Evolutionary conservation across 1,140 invertebrate species (phyloP), one percentile per base, ranked within the genome.

Genomic region (Doryteuthis pealeii): DNA sequence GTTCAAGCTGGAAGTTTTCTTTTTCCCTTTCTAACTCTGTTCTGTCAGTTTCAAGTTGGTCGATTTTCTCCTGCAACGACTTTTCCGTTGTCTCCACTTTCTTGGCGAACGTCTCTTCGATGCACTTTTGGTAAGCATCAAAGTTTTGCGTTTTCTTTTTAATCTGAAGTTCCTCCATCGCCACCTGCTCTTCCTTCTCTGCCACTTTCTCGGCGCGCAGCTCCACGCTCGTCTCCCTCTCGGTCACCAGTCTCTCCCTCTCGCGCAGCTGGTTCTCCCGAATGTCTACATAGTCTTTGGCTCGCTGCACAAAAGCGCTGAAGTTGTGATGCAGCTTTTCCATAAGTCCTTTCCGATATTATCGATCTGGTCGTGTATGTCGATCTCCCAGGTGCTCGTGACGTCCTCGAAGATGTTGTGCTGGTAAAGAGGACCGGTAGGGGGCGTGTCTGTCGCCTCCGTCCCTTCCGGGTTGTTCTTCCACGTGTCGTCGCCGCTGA

Each of bases 321-420:
- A 85, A 86, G 72, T 83, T 86, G 30, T 80, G 74, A 71, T 86
- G 85, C 0, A 86, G 76, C 54, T 81, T 81, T 14, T 85, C 82
- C 15, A 85, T 73, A 33, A 82, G 31, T 78, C 79, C 73, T 82
- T 84, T 0, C 85, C 83, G 14, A 85, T 79, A 26, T 83, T 80
- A 33, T 86, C 85, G 66, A 86, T 85, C 72, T 86, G 85, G n/a
- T 86, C 85, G 65, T 86, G 85, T 49, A 86, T 83, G 66, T 86
- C 85, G 15, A 83, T 72, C 71, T 86, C 85, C 85, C 85, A 86
- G 4, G 78, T 78, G 15, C 77, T 81, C 14, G 82, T 86, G 14
- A 86, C 78, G 73, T 86, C 85, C 58, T 85, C 83, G 75, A 86
- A 86, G 70, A 86, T 81, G 43, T 80, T 79, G 71, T 82, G 78